A percentile compares a stretch with the other conserved stretches of the same genome.
Evolutionary conservation across 2,797 vertebrate genomes (phyloP).

Genomic region (Holocentrus rufus): DNA sequence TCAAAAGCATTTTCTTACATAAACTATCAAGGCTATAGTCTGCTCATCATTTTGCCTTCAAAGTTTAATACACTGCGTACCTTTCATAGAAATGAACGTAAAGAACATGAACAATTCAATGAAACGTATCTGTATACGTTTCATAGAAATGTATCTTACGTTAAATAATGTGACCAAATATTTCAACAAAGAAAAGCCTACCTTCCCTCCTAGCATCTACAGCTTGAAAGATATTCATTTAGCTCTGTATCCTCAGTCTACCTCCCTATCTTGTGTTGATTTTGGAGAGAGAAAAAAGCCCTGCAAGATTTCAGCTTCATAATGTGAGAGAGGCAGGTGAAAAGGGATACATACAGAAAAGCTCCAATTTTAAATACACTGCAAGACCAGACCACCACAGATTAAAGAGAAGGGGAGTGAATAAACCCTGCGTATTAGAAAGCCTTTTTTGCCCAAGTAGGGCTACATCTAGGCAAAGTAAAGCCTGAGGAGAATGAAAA

Average conservation of each 20-base stretch:
- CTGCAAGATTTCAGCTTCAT: slow-evolving; percentile 64
- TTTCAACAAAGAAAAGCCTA: slow-evolving; percentile 51
- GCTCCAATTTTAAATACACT: slow-evolving; percentile 68
- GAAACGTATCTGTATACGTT: not conserved
- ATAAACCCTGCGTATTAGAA: slow-evolving; percentile 61
- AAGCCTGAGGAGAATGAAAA: slow-evolving; percentile 76
- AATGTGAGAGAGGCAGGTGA: slow-evolving; percentile 51
- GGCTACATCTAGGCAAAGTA: slow-evolving; percentile 71
- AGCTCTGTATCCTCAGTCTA: slow-evolving; percentile 54
- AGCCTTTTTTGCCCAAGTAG: slow-evolving; percentile 59
- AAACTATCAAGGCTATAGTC: not conserved
- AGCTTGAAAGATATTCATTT: slow-evolving; percentile 63
- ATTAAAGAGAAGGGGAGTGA: slow-evolving; percentile 64
- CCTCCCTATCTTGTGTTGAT: slow-evolving; percentile 56
- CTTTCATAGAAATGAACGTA: not conserved
- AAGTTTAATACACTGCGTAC: slow-evolving; percentile 21
- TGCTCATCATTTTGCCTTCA: slow-evolving; percentile 36
- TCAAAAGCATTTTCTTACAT: slow-evolving; percentile 42
- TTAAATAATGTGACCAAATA: slow-evolving; percentile 40
- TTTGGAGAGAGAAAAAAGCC: slow-evolving; percentile 53
- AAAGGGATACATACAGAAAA: slow-evolving; percentile 68
- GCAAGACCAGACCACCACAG: slow-evolving; percentile 67
- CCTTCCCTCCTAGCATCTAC: slow-evolving; percentile 23
- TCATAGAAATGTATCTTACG: slow-evolving; percentile 19
- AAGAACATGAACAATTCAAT: too few relatives aligned